Conservation (phyloP, 2,113 vertebrate genomes). For the Mustela nigripes region DNA sequence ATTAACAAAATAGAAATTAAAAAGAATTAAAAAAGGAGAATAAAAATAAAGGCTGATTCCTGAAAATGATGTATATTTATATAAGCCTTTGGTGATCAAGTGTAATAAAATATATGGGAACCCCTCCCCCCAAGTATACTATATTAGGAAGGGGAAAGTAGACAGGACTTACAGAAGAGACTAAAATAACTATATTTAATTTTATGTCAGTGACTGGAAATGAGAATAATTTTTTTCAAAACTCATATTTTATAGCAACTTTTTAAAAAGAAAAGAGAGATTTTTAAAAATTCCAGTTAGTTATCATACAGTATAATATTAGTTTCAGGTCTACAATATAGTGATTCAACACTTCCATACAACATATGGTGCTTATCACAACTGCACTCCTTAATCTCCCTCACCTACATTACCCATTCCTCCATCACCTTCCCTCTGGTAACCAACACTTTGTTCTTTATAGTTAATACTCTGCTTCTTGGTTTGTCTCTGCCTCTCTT, state of each 20-base stretch:
- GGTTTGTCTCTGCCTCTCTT: neutral
- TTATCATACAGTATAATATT: neutral
- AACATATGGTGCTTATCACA: neutral
- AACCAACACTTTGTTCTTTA: neutral
- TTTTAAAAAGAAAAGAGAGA: neutral
- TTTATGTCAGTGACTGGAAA: neutral
- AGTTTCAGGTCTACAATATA: neutral
- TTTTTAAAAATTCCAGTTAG: neutral
- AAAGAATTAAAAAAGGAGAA: neutral
- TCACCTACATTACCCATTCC: neutral
- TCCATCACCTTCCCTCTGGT: neutral
- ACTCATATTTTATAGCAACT: neutral
- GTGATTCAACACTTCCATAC: neutral
- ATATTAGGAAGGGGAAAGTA: neutral
- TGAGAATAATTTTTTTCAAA: neutral
- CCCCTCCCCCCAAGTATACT: neutral
- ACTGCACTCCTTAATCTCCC: neutral
- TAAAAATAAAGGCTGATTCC: neutral
- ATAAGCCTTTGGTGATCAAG: neutral
- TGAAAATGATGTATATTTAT: neutral
- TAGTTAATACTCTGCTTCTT: neutral
- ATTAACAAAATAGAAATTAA: neutral
- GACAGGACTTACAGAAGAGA: neutral
- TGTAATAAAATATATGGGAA: neutral
- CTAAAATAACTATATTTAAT: neutral